Percentiles rank a stretch among this genome's conserved stretches.
phyloP scores from a whole-genome alignment of 2,888 invertebrate species.

The Drosophila maculinotata region DNA sequence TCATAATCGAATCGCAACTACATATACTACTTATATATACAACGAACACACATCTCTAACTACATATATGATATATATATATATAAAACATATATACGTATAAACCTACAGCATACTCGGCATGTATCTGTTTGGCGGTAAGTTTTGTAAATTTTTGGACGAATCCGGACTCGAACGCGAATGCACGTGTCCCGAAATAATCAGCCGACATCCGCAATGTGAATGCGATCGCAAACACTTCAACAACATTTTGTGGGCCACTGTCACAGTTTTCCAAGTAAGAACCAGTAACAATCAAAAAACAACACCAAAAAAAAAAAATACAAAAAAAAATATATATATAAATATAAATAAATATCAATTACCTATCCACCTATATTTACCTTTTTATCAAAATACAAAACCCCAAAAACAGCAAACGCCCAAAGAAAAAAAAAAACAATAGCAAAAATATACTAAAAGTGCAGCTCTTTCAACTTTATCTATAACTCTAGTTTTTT shows the following conservation, averaged over 20 bases:
- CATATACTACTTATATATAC: constrained; percentile 23
- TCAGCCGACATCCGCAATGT: constrained; percentile 94
- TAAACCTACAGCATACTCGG: constrained; percentile 95
- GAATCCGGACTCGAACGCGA: constrained; percentile 92
- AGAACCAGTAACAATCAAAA: constrained; percentile 85
- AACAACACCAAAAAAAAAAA: constrained; percentile 23
- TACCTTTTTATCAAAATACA: constrained; percentile 14
- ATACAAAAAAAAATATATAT: constrained; percentile 14
- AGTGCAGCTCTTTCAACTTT: constrained; percentile 39
- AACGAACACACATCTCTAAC: constrained; percentile 14
- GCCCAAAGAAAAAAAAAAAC: constrained; percentile 12
- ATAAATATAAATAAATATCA: constrained; percentile 9
- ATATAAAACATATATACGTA: constrained; percentile 63
- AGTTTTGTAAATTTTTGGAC: constrained; percentile 99
- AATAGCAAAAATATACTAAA: constrained; percentile 11
- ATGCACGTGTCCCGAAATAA: constrained; percentile 97
- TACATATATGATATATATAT: constrained; percentile 53
- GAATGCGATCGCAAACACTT: constrained; percentile 99
- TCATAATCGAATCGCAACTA: constrained; percentile 27
- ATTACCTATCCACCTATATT: constrained; percentile 21
- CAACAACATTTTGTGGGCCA: constrained; percentile 99
- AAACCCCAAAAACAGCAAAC: constrained; percentile 32
- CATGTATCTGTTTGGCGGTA: constrained; percentile 99
- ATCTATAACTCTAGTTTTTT: constrained; percentile 43
- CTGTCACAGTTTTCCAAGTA: constrained; percentile 99